phyloP scores from a whole-genome alignment of 2,888 invertebrate genomes.

The Scelioninae gen. 2 region DNA sequence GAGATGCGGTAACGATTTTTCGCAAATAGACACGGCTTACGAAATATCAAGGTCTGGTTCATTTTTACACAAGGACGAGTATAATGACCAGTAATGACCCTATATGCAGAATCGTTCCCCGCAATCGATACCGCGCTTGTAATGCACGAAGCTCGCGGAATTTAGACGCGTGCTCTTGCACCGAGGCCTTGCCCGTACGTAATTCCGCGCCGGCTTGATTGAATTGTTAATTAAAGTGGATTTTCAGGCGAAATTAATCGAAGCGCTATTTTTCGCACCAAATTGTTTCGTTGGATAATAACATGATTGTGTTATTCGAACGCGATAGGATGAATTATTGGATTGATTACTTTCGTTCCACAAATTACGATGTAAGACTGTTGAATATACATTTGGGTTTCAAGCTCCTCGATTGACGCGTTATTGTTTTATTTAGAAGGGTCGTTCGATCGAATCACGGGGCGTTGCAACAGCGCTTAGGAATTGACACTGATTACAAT shows the following conservation, averaged over 20 bases:
- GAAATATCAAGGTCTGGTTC: slow-evolving; percentile 58
- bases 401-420: too few species aligned
- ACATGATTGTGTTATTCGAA: too few species aligned
- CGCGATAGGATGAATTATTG: too few species aligned
- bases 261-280: too few species aligned
- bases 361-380: too few species aligned
- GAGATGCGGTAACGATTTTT: slow-evolving; percentile 54
- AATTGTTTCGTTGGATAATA: too few species aligned
- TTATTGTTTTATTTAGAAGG: too few species aligned
- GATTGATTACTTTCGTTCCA: too few species aligned
- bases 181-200: slow-evolving; percentile 33
- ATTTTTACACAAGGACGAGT: slow-evolving; percentile 55
- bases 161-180: slow-evolving; percentile 31
- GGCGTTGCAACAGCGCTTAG: too few species aligned
- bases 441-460: too few species aligned
- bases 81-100: slow-evolving; percentile 59
- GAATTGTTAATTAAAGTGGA: slow-evolving; percentile 4
- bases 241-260: neutral
- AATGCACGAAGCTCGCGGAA: slow-evolving; percentile 40
- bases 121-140: slow-evolving; percentile 49
- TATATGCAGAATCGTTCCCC: slow-evolving; percentile 53
- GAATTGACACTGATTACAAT: too few species aligned
- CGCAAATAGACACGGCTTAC: slow-evolving; percentile 56
- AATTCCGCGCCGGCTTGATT: slow-evolving; percentile 18
- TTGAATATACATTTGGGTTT: too few species aligned